Evolutionary conservation across 2,888 invertebrate genomes (phyloP), one percentile per base, ranked within the genome.

Genomic region (Scrobipalpa atriplicella): DNA sequence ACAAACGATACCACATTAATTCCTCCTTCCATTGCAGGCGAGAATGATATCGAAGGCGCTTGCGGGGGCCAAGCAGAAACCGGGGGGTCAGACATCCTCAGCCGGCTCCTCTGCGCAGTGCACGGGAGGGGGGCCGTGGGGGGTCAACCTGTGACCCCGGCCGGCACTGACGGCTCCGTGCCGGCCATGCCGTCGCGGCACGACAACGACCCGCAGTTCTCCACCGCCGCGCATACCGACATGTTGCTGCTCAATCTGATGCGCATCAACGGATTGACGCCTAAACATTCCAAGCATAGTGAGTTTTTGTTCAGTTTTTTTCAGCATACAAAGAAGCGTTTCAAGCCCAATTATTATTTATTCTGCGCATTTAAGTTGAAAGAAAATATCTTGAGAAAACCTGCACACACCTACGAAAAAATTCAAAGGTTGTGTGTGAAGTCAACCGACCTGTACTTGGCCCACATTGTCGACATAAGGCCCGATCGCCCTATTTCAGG

Each of bases 241-340:
- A 90, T 91, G 90, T 74, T 92, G 75, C 82, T 92, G 71, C 75
- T 90, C 47, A 90, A 91, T 69, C 82, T 92, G 52, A 91, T 92
- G 91, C 82, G 90, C 51, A 90, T 90, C 71, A 90, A 91, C 71
- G 90, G 90, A 16, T 75, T 90, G 66, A 84, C 89, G 66, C 84
- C 85, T n/a, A 80, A 78, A 52, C 82, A 78, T 65, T 69, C 78
- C n/a, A 78, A 79, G 47, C 82, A 84, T 61, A 82, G 89, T 87
- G 16, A 78, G 81, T 61, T 60, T n/a, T 13, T 51, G 29, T 29
- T 29, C 29, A 29, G 29, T 29, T 5, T 3, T 29, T 29, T 29
- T 29, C 29, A 29, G 5, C 29, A 29, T 29, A 29, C 29, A 29
- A 29, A 29, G 29, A 29, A 29, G 5, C 29, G 29, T 29, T n/a